Base-by-base conservation (phyloP, 2,888 invertebrate species). In the Erebia epiphron region DNA sequence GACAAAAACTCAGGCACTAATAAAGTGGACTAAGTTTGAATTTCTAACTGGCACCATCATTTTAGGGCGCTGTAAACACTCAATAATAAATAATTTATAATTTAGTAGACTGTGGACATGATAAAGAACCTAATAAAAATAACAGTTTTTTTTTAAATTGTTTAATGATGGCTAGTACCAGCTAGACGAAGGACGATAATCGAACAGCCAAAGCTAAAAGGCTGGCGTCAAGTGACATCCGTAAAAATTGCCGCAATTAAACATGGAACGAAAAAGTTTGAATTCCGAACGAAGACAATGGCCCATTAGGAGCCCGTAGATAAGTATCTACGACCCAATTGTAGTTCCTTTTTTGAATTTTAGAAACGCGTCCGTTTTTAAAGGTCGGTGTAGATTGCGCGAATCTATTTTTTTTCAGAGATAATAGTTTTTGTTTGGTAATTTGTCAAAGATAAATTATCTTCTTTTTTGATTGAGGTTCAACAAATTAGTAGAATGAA, bases 181-280 rank as follows among this genome's bases (percentile, higher is more conserved):
- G 61, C 66, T 21, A 72, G 73, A 75, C 72, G 68, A 76, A 56
- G 73, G 66, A 72, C 71, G 62, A 62, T 75, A 77, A 74, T 77
- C 77, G 77, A 78, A 80, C 73, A 72, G 73, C 69, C 78, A 71
- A 61, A 75, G 75, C 77, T 78, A 82, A 83, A 77, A 82, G 79
- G 77, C 76, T 77, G 78, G 79, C 77, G 77, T 79, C 79, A 79
- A 78, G 83, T 85, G 88, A 87, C 88, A 87, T 87, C 86, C 85
- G 85, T 91, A 91, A 91, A 91, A 91, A 91, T 91, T 89, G 86
- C 86, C 80, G 87, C 86, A 91, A 91, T 91, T 91, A 91, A 90
- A 88, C 83, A 83, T 84, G 77, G 79, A 82, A 82, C 81, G 79
- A 88, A 88, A 88, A 85, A 87, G 84, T 83, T 80, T 73, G 81